phyloP scores from a whole-genome alignment of 2,797 vertebrate genomes.

The Rhinoraja longicauda region DNA sequence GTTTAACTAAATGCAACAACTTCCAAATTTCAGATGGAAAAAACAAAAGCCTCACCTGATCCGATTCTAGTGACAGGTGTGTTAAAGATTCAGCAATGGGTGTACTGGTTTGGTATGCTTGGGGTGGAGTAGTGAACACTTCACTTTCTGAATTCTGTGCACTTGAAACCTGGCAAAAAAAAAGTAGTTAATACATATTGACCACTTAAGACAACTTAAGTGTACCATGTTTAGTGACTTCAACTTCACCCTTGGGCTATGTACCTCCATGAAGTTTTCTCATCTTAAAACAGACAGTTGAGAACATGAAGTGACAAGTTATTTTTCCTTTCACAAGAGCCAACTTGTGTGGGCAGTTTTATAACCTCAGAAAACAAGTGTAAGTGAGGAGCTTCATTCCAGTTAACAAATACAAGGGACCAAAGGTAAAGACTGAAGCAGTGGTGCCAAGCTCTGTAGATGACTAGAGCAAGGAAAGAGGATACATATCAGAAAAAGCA shows the following conservation, averaged over 20 bases:
- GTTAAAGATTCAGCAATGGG: slow-evolving; percentile 47
- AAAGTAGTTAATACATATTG: background rate
- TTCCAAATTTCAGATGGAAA: background rate
- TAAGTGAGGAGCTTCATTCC: too few species aligned
- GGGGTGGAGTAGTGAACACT: slow-evolving; percentile 45
- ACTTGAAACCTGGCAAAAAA: background rate
- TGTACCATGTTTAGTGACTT: background rate
- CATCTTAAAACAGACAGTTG: background rate
- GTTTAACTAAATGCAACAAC: background rate
- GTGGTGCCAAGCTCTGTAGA: too few species aligned
- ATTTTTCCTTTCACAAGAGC: too few species aligned
- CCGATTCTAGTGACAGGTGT: slow-evolving; percentile 41
- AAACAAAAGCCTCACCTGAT: slow-evolving; percentile 47
- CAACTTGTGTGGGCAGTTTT: too few species aligned
- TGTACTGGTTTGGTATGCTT: slow-evolving; percentile 48
- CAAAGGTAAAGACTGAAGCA: too few species aligned
- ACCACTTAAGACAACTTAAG: background rate
- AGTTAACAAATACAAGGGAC: too few species aligned
- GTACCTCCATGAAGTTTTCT: background rate
- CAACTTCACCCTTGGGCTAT: background rate
- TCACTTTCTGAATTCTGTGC: slow-evolving; percentile 47
- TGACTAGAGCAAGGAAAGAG: too few species aligned
- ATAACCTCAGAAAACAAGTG: too few species aligned
- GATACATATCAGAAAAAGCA: too few species aligned
- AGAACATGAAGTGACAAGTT: background rate